A percentile compares a stretch with the other conserved stretches of the same genome.
These are phyloP conservation scores for Sarcophaga carnaria DNA, from an alignment of 2,888 invertebrate species.

Conservation along the genomic window DNA sequence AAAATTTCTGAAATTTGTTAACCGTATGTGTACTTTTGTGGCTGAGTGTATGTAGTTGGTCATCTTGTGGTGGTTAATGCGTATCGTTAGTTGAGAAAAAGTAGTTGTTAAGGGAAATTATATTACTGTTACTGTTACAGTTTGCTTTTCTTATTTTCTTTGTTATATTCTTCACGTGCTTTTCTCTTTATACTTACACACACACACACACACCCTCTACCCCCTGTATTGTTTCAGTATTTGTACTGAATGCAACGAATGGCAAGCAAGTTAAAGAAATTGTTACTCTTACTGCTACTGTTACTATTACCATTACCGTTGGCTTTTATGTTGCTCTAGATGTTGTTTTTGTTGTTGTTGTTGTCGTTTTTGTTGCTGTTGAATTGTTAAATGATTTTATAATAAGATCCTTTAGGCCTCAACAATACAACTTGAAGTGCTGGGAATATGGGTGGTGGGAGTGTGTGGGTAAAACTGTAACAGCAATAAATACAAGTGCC, in stretches of 20 bases:
- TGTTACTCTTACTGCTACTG: constrained; percentile 45
- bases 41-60: constrained; percentile 14
- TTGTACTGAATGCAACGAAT: no score
- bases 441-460: constrained; percentile 21
- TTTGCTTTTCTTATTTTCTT: constrained; percentile 8
- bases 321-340: neutral
- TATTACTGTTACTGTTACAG: constrained; percentile 42
- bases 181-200: neutral
- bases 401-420: constrained; percentile 61
- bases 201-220: neutral
- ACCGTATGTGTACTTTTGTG: no score
- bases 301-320: constrained; percentile 28
- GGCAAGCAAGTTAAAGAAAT: constrained; percentile 29
- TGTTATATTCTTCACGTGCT: neutral
- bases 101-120: constrained; percentile 56
- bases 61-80: constrained; percentile 21
- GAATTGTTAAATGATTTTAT: constrained; percentile 61
- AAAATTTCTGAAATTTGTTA: no score
- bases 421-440: constrained; percentile 56
- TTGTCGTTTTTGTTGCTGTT: constrained; percentile 26
- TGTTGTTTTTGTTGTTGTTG: neutral
- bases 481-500: neutral
- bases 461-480: neutral
- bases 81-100: constrained; percentile 43
- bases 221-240: neutral